Percentiles rank a stretch among this genome's conserved stretches.
Evolutionary conservation across 1,140 invertebrate genomes (phyloP).

Genomic region (Aphaenogaster ashmeadi): DNA sequence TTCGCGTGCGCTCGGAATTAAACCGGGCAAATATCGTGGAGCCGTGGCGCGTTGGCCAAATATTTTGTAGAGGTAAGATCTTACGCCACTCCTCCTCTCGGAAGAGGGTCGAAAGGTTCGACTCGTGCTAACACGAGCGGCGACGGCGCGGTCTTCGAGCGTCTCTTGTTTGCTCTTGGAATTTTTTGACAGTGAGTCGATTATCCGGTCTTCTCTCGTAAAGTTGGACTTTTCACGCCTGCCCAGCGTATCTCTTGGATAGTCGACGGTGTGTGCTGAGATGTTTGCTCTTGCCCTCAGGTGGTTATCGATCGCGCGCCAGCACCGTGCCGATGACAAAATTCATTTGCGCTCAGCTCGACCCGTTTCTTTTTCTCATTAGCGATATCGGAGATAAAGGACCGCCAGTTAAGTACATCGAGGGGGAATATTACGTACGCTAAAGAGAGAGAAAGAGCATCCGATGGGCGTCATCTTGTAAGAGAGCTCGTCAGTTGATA

Average conservation of each 20-base stretch:
- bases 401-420: slow-evolving; percentile 40
- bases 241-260: background rate
- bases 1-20: slow-evolving; percentile 34
- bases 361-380: slow-evolving; percentile 58
- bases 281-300: slow-evolving; percentile 40
- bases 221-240: slow-evolving; percentile 50
- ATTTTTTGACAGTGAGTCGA: slow-evolving; percentile 57
- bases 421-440: slow-evolving; percentile 39
- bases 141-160: slow-evolving; percentile 22
- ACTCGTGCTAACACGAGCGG: slow-evolving; percentile 37
- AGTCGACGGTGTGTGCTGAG: background rate
- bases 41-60: slow-evolving; percentile 49
- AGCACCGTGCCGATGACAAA: slow-evolving; percentile 49
- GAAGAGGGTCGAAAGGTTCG: background rate
- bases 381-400: slow-evolving; percentile 57
- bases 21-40: slow-evolving; percentile 64
- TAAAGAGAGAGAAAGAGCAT: background rate
- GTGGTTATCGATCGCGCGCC: slow-evolving; percentile 56
- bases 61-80: slow-evolving; percentile 66
- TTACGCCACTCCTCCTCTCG: slow-evolving; percentile 30
- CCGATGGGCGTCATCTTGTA: slow-evolving; percentile 17
- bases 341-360: slow-evolving; percentile 47
- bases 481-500: slow-evolving; percentile 52
- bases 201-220: slow-evolving; percentile 42
- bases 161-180: slow-evolving; percentile 39